Base-by-base conservation (phyloP, 2,888 invertebrate genomes). In the Andricus curvator region DNA sequence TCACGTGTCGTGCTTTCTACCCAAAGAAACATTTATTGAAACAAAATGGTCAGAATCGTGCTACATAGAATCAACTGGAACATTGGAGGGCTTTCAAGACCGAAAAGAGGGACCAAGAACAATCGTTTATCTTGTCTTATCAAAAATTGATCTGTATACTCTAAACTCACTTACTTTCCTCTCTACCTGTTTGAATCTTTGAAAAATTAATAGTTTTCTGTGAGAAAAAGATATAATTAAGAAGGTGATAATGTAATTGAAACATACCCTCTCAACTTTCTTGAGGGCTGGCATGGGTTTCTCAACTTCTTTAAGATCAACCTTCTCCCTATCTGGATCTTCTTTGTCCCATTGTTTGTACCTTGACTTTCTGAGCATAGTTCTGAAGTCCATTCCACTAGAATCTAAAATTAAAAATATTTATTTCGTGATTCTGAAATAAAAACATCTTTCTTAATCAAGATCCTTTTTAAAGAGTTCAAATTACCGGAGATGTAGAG, bases 321-420 rank as follows among this genome's bases (percentile, higher is more conserved):
- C 98, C 96, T 97, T 98, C 93, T 99, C 97, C 56, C 97, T 97
- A 89, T 98, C 98, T 78, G 96, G 97, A 88, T 99, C 97, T 87
- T 98, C 97, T 93, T 96, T 96, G 83, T 95, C 97, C 98, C 98
- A 98, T 95, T 98, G 97, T 89, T 97, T 97, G 93, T 98, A 98
- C 94, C 97, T 98, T 90, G 98, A 96, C 94, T 98, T 99, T 94
- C 98, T 99, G 89, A 99, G 95, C 97, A 99, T 97, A 84, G 98
- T 96, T 94, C 99, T 96, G 97, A 99, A 99, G 94, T 99, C 99
- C 97, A 99, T 97, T 87, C 98, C 98, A 94, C 98, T 98, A 85
- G 99, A 96, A 94, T 98, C 99, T 97, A 85, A 82, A 78, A 15
- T 25, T 62, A 78, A 74, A 68, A 78, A 33, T 74, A 62, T 79